These are phyloP conservation scores for Hirtodrosophila alboralis DNA, from an alignment of 2,888 invertebrate genomes.

Conservation along the genomic window DNA sequence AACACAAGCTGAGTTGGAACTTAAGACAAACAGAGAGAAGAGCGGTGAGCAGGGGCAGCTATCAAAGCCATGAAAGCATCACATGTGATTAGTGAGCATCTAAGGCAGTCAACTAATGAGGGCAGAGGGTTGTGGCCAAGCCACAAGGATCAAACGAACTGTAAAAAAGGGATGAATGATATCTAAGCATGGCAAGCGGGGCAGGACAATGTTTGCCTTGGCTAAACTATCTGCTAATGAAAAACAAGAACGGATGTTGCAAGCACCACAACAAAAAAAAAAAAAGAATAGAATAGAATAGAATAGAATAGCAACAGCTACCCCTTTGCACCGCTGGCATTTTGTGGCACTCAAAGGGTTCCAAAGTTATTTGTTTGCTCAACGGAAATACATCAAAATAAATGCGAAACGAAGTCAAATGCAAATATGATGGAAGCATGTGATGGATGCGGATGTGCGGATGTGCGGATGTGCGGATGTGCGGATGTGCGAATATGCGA, in stretches of 20 bases:
- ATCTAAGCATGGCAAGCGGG: constrained; percentile 2
- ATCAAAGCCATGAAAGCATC: neutral
- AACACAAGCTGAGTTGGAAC: constrained; percentile 5
- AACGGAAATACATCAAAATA: constrained; percentile 75
- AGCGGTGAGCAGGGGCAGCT: too few relatives aligned
- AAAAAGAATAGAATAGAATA: too few relatives aligned
- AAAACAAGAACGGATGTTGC: constrained; percentile 52
- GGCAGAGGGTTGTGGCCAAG: constrained; percentile 10
- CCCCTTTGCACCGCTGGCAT: constrained; percentile 1
- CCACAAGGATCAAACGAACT: constrained; percentile 54
- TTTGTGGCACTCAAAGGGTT: constrained; percentile 34
- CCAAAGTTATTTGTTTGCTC: constrained; percentile 61
- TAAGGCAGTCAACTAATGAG: constrained; percentile 37
- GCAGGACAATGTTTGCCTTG: constrained; percentile 13
- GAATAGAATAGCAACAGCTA: constrained; percentile 6
- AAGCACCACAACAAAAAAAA: constrained; percentile 1
- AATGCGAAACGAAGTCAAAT: constrained; percentile 65
- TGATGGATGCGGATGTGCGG: constrained; percentile 25
- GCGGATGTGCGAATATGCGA: constrained; percentile 7
- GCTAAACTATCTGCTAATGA: constrained; percentile 63
- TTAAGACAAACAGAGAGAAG: constrained; percentile 20
- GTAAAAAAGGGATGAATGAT: constrained; percentile 50
- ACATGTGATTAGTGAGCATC: constrained; percentile 43
- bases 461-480: constrained; percentile 1
- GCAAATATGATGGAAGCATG: constrained; percentile 56